Base-by-base conservation (phyloP, 2,113 vertebrate genomes). In the Scatophagus argus region DNA sequence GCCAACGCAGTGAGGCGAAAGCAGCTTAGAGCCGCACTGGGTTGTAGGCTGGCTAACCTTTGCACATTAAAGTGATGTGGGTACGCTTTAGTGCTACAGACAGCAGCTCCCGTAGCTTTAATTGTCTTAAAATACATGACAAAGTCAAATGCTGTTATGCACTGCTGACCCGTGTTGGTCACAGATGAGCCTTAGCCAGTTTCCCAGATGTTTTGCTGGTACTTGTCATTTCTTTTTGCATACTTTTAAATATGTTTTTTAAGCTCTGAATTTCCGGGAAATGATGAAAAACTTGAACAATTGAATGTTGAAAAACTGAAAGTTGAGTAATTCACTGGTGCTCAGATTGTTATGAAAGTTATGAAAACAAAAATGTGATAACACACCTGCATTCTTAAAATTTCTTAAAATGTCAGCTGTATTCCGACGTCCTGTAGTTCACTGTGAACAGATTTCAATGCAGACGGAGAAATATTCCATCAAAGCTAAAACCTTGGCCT, bases 271-370 rank as follows among this genome's bases (percentile, higher is more conserved):
- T 65, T 67, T 44, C 25, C 62, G 61, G 36, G 34, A 82, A 80
- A 29, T 83, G 54, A 85, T 82, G 41, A 83, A 84, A 78, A 62
- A 62, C 67, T 44, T 86, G 47, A 41, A n/a, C n/a, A n/a, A n/a
- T n/a, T n/a, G n/a, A 80, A 29, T 83, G 54, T 84, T 82, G 41
- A 83, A 84, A 78, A 62, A 62, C 67, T 44, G 85, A 47, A 41
- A n/a, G 14, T 25, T 83, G 71, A 88, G 81, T 85, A 79, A 87
- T 54, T 61, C 8, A 63, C 56, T 68, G 64, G 4, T 29, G 14
- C 41, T 54, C 46, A 25, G 44, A 52, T 81, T 69, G 25, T 38
- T 72, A n/a, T 71, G 62, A 62, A 25, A 34, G 64, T 34, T 72
- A 82, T 86, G 61, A 55, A 51, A 65, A 75, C 25, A 1, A 23